Base-by-base conservation (phyloP, 2,888 invertebrate species). In the Agrypnus murinus region DNA sequence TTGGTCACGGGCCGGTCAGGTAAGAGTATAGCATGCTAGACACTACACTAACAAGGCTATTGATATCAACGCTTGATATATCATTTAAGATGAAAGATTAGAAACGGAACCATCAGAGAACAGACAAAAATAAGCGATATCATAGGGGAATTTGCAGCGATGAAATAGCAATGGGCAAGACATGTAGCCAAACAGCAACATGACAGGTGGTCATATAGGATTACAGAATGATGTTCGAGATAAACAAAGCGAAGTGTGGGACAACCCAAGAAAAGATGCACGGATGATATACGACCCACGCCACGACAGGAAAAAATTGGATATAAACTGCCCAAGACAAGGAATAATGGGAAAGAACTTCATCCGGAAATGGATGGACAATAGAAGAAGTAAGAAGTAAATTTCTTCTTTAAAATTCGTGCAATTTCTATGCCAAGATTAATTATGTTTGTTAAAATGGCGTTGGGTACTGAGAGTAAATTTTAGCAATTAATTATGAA, bases 141-240 rank as follows among this genome's bases (percentile, higher is more conserved):
- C n/a, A n/a, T n/a, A n/a, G n/a, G n/a, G n/a, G n/a, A n/a, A n/a
- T n/a, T n/a, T n/a, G n/a, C n/a, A n/a, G n/a, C n/a, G 40, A 48
- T 48, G 25, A 48, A 48, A 48, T 48, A 12, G 14, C 14, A 10
- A 8, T 19, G 48, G 48, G 6, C 14, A 48, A 10, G 48, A 25
- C 48, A 48, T 4, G 17, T 48, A 48, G 48, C 48, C 48, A 48
- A 9, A 15, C 48, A 48, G 14, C 25, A 48, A 48, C 48, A 48
- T 9, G 25, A 48, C n/a, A 48, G 25, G 6, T 48, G 48, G 48
- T 15, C 48, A 48, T 48, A 48, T 48, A 48, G 14, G 7, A 48
- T 48, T 48, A 48, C 17, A 17, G 48, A 9, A 8, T 48, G 14
- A 15, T 15, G 5, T 15, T 10, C 48, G 48, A 48, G 14, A 48